Percentiles rank a stretch among this genome's conserved stretches.
Evolutionary conservation across 2,797 vertebrate genomes (phyloP).

Genomic region (Halcyon smyrnensis): DNA sequence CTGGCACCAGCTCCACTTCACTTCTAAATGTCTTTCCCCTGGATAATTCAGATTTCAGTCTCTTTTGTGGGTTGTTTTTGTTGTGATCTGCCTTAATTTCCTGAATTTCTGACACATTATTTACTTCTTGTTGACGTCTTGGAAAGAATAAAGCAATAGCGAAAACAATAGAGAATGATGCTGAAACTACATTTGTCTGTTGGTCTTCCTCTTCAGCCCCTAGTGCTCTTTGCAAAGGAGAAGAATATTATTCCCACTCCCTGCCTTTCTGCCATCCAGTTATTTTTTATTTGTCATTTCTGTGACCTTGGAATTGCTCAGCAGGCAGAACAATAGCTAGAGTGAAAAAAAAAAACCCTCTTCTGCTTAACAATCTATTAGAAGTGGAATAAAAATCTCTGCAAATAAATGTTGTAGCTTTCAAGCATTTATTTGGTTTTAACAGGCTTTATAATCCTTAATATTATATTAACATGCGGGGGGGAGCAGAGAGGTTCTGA

Average conservation of each 20-base stretch:
- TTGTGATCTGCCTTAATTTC: slow-evolving; percentile 2
- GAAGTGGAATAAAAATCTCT: neutral
- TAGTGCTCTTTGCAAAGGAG: neutral
- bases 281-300: neutral
- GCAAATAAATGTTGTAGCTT: neutral
- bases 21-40: neutral
- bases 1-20: neutral
- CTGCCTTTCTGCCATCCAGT: neutral
- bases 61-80: neutral
- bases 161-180: neutral
- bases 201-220: neutral
- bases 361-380: neutral
- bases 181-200: neutral
- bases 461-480: neutral
- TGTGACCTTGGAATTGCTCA: slow-evolving; percentile 15
- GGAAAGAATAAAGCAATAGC: neutral
- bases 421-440: neutral
- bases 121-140: neutral
- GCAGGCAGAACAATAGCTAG: neutral
- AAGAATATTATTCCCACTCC: neutral
- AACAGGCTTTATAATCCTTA: neutral
- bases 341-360: slow-evolving; percentile 6
- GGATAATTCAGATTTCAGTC: slow-evolving; percentile 25
- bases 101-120: neutral
- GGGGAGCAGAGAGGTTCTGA: neutral